Evolutionary conservation across 2,797 vertebrate species (phyloP), one percentile per base, ranked within the genome.

Genomic region (Channallabes apus): DNA sequence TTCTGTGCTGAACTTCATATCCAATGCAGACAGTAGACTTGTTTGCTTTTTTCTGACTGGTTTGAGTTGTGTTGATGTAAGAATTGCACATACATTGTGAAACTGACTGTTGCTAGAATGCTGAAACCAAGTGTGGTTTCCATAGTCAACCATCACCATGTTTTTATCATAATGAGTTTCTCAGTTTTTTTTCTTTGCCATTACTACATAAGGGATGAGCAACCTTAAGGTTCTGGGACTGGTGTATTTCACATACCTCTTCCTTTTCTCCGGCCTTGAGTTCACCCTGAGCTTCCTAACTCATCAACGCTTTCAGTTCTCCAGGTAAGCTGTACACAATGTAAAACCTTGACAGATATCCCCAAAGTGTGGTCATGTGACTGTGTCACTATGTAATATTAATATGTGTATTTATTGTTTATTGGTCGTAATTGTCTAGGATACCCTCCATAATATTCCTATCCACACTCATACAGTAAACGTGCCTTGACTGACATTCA

Each of bases 221-320:
- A 96, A 92, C 86, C 96, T 99, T 35, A 96, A 94, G 86, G 85
- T 93, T 6, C 87, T 99, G 88, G 98, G 98, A 41, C 92, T 97
- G 88, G 94, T 94, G 84, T 99, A 99, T 89, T 99, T 99, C 93
- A 93, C 96, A 72, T 99, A 99, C 92, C 96, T 99, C 68, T 98
- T 99, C 92, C 93, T 99, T 82, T 99, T 99, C 93, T 99, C 98
- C 0, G 98, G 98, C 61, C 94, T 99, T 91, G 98, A 99, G 92
- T 99, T 96, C 83, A 98, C 96, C 0, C 89, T 99, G 86, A 97
- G 97, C 91, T 99, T 99, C 91, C 95, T 99, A 59, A 96, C 96
- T 46, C 98, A 99, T 91, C 97, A 99, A 84, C 97, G 97, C 81
- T 99, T 99, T 94, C 96, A 96, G 65, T 99, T 99, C 90, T 97